Base-by-base conservation (phyloP, 2,888 invertebrate genomes). In the Hydrotaea cyrtoneurina region DNA sequence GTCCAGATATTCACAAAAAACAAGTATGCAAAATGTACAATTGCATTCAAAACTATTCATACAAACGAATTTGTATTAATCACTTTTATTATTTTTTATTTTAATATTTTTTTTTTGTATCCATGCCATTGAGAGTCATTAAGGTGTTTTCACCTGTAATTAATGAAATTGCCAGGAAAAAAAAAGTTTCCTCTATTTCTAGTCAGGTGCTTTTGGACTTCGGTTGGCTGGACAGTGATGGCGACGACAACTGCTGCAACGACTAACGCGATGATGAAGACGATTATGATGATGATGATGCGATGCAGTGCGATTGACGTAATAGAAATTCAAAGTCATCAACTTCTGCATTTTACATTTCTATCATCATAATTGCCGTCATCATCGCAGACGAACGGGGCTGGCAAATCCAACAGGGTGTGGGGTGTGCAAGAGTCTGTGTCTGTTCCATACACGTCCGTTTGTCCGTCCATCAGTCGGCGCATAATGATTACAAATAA, bases 261-360 rank as follows among this genome's bases (percentile, higher is more conserved):
- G n/a, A n/a, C n/a, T n/a, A n/a, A n/a, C n/a, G n/a, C 46, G n/a
- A 46, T 46, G 15, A 26, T 31, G 62, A 36, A 36, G 64, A 64
- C 43, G 66, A 39, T 66, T 39, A 36, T 64, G 64, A 64, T 66
- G 66, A 39, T 66, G 66, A 39, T 66, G 43, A 39, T 39, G 19
- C 21, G 39, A 66, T 13, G 19, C 19, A 36, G 43, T 66, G 66
- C 39, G 46, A 23, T 69, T 77, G 79, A 82, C 85, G 85, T 80
- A 85, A 79, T 57, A 31, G 62, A 74, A 46, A 77, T 71, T 74
- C 82, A 82, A 82, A 85, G 79, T 85, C 85, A 85, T 85, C 82
- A 85, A 77, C 57, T 64, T 80, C 76, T 82, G 79, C 73, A 77
- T 69, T 46, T 79, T 76, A 66, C 43, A 62, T 80, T 43, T 78